A percentile compares a stretch with the other conserved stretches of the same genome.
Evolutionary conservation across 2,113 vertebrate species (phyloP).

Genomic region (Rhinolophus sinicus): DNA sequence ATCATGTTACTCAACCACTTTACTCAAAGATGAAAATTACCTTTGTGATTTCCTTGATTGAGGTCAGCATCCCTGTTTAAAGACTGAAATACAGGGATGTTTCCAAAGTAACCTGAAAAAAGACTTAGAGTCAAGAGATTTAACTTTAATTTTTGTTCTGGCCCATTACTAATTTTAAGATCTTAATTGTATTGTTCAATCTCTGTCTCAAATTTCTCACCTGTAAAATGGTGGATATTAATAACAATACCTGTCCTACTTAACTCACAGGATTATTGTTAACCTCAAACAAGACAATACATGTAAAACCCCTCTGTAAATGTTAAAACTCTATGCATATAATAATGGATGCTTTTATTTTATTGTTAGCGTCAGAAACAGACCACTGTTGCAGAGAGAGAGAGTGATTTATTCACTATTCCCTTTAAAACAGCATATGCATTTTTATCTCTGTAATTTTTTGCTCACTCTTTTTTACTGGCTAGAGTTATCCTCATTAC

Average conservation of each 20-base stretch:
- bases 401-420: not conserved
- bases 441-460: not conserved
- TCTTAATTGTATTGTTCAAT: not conserved
- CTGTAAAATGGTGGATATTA: not conserved
- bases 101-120: slow-evolving; percentile 9
- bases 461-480: not conserved
- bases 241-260: not conserved
- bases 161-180: not conserved
- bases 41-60: not conserved
- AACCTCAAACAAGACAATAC: not conserved
- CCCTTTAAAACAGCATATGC: not conserved
- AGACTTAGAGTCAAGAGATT: not conserved
- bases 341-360: not conserved
- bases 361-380: not conserved
- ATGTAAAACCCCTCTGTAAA: not conserved
- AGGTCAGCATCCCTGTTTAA: not conserved
- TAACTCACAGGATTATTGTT: not conserved
- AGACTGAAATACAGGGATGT: not conserved
- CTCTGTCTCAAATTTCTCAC: not conserved
- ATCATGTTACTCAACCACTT: not conserved
- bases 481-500: not conserved
- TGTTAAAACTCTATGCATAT: slow-evolving; percentile 24
- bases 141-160: not conserved
- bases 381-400: not conserved
- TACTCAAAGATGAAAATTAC: not conserved